phyloP scores from a whole-genome alignment of 2,888 invertebrate species.

The Abrostola triplasia region DNA sequence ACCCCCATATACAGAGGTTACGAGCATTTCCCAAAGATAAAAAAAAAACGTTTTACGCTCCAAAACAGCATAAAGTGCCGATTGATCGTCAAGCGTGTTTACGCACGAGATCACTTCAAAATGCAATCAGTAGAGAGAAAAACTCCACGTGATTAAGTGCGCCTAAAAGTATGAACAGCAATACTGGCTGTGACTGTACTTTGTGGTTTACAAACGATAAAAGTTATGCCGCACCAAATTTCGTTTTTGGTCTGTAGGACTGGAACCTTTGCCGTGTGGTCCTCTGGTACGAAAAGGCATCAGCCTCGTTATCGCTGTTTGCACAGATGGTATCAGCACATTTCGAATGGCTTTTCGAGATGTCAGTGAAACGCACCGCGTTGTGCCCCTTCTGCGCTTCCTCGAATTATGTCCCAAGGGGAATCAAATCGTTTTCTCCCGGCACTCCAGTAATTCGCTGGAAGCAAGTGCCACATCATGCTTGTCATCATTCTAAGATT shows the following conservation, averaged over 20 bases:
- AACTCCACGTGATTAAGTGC: conserved; percentile 25
- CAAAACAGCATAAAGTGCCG: conserved; percentile 10
- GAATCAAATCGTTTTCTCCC: not conserved
- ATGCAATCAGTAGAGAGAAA: conserved; percentile 40
- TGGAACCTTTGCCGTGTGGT: not conserved
- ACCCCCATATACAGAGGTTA: not conserved
- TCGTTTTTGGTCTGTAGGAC: not conserved
- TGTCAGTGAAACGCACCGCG: not conserved
- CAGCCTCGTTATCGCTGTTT: not conserved
- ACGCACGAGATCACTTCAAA: conserved; percentile 42
- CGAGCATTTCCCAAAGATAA: conserved; percentile 1
- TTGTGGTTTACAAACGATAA: conserved; percentile 16
- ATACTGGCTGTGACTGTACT: conserved; percentile 6
- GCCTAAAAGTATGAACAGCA: conserved; percentile 22
- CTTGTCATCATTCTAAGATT: not conserved
- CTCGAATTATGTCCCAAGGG: conserved; percentile 3
- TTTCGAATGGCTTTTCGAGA: not conserved
- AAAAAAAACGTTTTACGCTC: conserved; percentile 1
- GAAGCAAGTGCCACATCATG: not conserved
- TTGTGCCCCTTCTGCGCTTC: conserved; percentile 1
- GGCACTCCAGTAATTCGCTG: not conserved
- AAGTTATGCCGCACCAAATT: conserved; percentile 14
- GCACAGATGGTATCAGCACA: not conserved
- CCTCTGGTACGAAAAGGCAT: not conserved
- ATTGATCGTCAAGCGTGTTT: conserved; percentile 29